Base-by-base conservation (phyloP, 2,113 vertebrate genomes). In the Orcinus orca region DNA sequence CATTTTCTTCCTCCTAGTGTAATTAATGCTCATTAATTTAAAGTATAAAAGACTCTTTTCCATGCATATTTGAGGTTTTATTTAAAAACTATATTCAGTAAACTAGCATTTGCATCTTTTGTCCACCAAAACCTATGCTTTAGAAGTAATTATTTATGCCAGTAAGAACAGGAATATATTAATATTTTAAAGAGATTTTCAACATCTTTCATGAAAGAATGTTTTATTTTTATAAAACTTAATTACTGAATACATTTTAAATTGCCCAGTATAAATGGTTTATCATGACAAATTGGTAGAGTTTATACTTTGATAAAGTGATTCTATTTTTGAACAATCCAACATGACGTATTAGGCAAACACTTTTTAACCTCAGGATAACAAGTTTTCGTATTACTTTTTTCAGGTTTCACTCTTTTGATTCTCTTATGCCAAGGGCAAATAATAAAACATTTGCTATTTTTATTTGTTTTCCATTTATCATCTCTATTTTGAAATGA, bases 401-500 rank as follows among this genome's bases (percentile, higher is more conserved):
- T 96, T 86, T 25, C 67, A 15, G 88, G 33, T 79, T 97, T 95
- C 50, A 74, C 33, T 67, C 5, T 33, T 89, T 97, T 92, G 36
- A 91, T 90, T 95, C 8, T 91, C 38, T 65, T 91, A 88, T 71
- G 90, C 63, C 76, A 83, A 74, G 6, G 65, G 74, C 68, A 90
- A 94, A 83, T 63, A 79, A 83, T 58, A 74, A 5, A 86, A 70
- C 12, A 92, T 84, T 77, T 87, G 5, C 29, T 90, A 92, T 73
- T 93, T 96, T 33, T 88, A 67, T 83, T 88, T 96, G 65, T 94
- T 96, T 93, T 74, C 20, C 58, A 2, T 58, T 74, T 96, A 87
- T 55, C 67, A 62, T 89, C 31, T 63, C 63, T 92, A 38, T 73
- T 93, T 97, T 95, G 58, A 97, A 93, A 87, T 93, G n/a, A 58